Percentiles rank a stretch among this genome's conserved stretches.
Conservation (phyloP, 2,113 vertebrate genomes). For the Merops nubicus region DNA sequence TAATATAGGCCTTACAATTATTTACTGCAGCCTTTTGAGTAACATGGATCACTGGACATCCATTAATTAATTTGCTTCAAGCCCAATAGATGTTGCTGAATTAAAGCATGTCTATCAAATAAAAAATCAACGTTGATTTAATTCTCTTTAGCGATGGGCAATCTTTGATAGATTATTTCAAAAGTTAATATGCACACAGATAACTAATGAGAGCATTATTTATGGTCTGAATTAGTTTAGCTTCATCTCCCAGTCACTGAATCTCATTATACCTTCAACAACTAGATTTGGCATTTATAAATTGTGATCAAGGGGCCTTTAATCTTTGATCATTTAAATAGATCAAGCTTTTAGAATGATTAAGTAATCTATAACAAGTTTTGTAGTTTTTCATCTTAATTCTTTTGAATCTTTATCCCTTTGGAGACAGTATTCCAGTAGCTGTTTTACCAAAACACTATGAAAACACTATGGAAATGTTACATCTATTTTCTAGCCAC, state of each 20-base stretch:
- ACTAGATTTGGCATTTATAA: background rate
- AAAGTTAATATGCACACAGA: background rate
- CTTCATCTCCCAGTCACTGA: slow-evolving; percentile 12
- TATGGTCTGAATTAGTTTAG: slow-evolving; percentile 29
- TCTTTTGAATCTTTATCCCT: background rate
- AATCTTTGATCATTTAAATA: slow-evolving; percentile 18
- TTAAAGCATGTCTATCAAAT: background rate
- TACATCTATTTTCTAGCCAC: background rate
- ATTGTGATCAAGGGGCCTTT: slow-evolving; percentile 2
- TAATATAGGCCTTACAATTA: slow-evolving; percentile 5
- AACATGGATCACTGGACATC: background rate
- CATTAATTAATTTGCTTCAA: slow-evolving; percentile 9
- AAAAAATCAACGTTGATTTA: background rate
- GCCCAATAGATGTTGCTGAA: background rate
- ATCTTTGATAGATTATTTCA: slow-evolving; percentile 27
- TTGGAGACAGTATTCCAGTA: background rate
- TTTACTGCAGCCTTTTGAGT: background rate
- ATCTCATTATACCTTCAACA: slow-evolving; percentile 22
- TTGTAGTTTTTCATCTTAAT: background rate
- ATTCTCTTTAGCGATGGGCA: background rate
- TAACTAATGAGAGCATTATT: slow-evolving; percentile 49
- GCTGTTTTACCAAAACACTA: background rate
- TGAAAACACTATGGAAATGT: background rate
- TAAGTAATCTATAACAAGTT: background rate
- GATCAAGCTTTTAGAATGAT: background rate